Base-by-base conservation (phyloP, 2,113 vertebrate species). In the Cottus gobio region DNA sequence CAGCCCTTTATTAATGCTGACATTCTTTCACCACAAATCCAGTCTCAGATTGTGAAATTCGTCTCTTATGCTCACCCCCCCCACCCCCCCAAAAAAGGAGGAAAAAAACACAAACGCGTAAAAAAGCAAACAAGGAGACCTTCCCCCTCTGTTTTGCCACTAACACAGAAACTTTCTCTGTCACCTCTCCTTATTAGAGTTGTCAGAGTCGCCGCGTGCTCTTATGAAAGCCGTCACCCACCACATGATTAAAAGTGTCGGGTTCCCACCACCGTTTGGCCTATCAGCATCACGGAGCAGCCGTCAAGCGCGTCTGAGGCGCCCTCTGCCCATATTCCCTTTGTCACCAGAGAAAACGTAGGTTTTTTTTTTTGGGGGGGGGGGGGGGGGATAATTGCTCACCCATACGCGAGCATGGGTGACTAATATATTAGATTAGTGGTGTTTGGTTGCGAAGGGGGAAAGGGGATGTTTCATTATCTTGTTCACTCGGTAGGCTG, bases 11-110 rank as follows among this genome's bases (percentile, higher is more conserved):
- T 98, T 97, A 96, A 97, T 96, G 96, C 95, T 99, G 97, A 98
- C 97, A 97, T 95, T 97, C 96, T 97, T 97, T 97, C 97, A 98
- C 89, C 95, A 96, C 96, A 96, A 96, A 98, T 98, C 96, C 96
- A 96, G 96, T 97, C 96, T 97, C 96, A 95, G 93, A 95, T 96
- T 95, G 94, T 95, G 95, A 96, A 95, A 97, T 96, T 96, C 95
- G 90, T 95, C 93, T 95, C 96, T 96, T 85, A 82, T 78, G 50
- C 73, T 82, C 87, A 73, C 87, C 70, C 71, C 75, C 84, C 34
- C 34, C 34, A 3, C 34, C 34, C 34, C 34, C 1, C 4, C 34
- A 31, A 62, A 67, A 79, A 65, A 64, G 68, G 31, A 63, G 58
- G 57, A 5, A 50, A 50, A 50, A 50, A 50, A 20, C 22, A 74